Evolutionary conservation across 2,797 vertebrate species (phyloP).

Genomic region (Lepilemur ruficaudatus): DNA sequence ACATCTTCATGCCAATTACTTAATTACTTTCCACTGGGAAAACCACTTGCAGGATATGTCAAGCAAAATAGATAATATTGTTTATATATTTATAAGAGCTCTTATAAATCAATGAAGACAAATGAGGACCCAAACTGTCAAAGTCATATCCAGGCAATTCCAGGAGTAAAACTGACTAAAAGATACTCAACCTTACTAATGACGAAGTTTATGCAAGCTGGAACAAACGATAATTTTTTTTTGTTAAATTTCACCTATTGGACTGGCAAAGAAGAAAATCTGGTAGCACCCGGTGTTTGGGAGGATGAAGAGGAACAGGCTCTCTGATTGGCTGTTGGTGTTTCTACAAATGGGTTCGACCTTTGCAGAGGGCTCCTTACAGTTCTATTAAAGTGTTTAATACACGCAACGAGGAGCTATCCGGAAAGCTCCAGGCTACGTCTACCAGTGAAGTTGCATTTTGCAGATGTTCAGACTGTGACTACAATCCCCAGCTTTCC

Average conservation of each 20-base stretch:
- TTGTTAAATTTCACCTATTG: neutral
- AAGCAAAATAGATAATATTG: neutral
- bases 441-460: neutral
- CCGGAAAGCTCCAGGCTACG: neutral
- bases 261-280: neutral
- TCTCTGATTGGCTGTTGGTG: neutral
- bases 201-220: neutral
- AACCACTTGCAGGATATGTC: too few species aligned
- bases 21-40: neutral
- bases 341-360: neutral
- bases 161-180: neutral
- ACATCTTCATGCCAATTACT: neutral
- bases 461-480: too few species aligned
- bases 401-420: too few species aligned
- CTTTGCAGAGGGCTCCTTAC: neutral
- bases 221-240: neutral
- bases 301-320: neutral
- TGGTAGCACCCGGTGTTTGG: neutral
- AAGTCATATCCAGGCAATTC: neutral
- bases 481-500: neutral
- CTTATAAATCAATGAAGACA: neutral
- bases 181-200: neutral
- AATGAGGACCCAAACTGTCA: neutral
- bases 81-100: neutral
- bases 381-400: neutral